Percentiles rank a stretch among this genome's conserved stretches.
phyloP scores from a whole-genome alignment of 2,888 invertebrate genomes.

The Trimorus sp. region DNA sequence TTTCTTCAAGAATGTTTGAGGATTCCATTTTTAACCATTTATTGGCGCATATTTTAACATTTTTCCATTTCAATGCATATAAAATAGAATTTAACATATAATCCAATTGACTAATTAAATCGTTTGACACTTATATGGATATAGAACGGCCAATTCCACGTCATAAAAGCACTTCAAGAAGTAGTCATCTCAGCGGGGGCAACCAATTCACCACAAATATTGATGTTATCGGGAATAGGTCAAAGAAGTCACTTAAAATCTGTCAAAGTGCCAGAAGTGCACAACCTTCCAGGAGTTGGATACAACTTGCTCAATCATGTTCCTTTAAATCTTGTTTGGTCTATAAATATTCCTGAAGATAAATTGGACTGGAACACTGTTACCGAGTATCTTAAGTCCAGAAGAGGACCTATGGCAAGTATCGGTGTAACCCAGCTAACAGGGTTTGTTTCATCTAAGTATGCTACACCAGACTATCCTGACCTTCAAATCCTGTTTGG shows the following conservation, averaged over 20 bases:
- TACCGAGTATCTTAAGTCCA: constrained; percentile 56
- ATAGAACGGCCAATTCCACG: constrained; percentile 71
- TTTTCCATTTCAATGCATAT: too few species aligned
- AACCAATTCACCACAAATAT: constrained; percentile 86
- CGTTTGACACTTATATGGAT: too few species aligned
- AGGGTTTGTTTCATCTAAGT: constrained; percentile 85
- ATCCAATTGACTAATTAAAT: constrained; percentile 14
- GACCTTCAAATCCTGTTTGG: constrained; percentile 83
- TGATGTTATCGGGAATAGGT: constrained; percentile 87
- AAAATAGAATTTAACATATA: too few species aligned
- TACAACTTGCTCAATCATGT: constrained; percentile 88
- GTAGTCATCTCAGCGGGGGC: constrained; percentile 86
- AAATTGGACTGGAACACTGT: too few species aligned
- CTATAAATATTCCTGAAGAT: constrained; percentile 77
- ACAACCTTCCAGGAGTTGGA: constrained; percentile 87
- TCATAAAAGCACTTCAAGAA: constrained; percentile 77
- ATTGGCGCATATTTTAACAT: too few species aligned
- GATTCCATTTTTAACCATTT: too few species aligned
- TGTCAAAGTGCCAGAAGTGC: constrained; percentile 84
- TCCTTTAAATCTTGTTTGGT: constrained; percentile 84
- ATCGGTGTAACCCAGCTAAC: constrained; percentile 87
- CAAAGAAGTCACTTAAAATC: constrained; percentile 84
- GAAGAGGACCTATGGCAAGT: constrained; percentile 85
- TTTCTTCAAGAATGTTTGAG: too few species aligned
- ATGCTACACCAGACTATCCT: constrained; percentile 84